Conservation (phyloP, 2,113 vertebrate species). For the Puntigrus tetrazona region DNA sequence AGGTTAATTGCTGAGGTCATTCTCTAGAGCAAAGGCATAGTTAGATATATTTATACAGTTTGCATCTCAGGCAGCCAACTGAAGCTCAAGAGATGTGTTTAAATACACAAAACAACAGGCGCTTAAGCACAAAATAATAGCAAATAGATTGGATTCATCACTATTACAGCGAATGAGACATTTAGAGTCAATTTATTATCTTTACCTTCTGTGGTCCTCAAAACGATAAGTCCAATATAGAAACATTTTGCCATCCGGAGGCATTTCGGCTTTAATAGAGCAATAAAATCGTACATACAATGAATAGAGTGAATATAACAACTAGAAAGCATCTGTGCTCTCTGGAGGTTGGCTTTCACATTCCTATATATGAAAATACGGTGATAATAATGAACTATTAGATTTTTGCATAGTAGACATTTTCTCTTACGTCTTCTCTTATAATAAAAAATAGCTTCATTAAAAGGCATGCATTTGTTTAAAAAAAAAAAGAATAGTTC, state of each 20-base stretch:
- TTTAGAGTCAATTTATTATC: slow-evolving; percentile 20
- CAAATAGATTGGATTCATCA: not conserved
- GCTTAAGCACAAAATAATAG: not conserved
- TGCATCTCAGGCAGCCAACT: not conserved
- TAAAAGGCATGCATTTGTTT: not conserved
- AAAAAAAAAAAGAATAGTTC: not conserved
- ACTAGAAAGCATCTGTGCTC: not conserved
- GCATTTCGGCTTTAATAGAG: not conserved
- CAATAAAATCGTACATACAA: slow-evolving; percentile 25
- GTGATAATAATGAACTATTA: not conserved
- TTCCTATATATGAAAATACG: not conserved
- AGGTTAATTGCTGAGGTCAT: slow-evolving; percentile 2
- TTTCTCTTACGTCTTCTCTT: not conserved
- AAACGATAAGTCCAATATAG: not conserved
- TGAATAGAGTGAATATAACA: not conserved
- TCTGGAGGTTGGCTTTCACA: not conserved
- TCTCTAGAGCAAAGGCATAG: not conserved
- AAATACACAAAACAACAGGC: not conserved
- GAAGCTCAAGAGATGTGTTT: not conserved
- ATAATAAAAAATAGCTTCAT: not conserved
- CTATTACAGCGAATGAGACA: not conserved
- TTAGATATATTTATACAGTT: not conserved
- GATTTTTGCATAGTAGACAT: not conserved
- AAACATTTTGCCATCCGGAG: not conserved
- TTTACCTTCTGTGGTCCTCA: not conserved